Percentiles rank a stretch among this genome's conserved stretches.
phyloP scores from a whole-genome alignment of 2,113 vertebrate species.

The Conger conger region DNA sequence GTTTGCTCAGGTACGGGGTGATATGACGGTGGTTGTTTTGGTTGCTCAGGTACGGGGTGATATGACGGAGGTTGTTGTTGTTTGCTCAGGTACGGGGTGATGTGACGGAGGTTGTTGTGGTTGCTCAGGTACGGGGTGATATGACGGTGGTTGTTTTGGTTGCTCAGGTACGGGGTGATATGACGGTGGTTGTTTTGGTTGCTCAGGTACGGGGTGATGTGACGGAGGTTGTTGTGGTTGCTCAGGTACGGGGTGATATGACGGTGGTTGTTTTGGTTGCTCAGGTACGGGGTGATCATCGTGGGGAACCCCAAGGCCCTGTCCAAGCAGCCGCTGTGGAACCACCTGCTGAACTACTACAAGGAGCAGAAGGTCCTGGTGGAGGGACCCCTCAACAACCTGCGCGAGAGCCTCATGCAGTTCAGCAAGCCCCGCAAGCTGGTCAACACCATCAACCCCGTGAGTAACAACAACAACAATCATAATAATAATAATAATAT shows the following conservation, averaged over 20 bases:
- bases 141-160: not conserved
- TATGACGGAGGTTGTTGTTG: no score
- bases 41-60: slow-evolving; percentile 84
- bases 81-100: slow-evolving; percentile 84
- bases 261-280: not conserved
- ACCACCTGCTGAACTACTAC: slow-evolving; percentile 97
- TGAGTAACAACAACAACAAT: no score
- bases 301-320: slow-evolving; percentile 97
- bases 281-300: slow-evolving; percentile 94
- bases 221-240: not conserved
- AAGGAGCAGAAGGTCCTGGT: slow-evolving; percentile 98
- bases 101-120: slow-evolving; percentile 53
- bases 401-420: slow-evolving; percentile 97
- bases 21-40: slow-evolving; percentile 68
- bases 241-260: slow-evolving; percentile 92
- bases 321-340: slow-evolving; percentile 97
- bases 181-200: not conserved
- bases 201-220: slow-evolving; percentile 90
- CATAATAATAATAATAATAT: no score
- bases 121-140: slow-evolving; percentile 87
- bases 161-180: slow-evolving; percentile 89
- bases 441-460: slow-evolving; percentile 97
- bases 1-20: slow-evolving; percentile 82
- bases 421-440: slow-evolving; percentile 98
- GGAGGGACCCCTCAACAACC: slow-evolving; percentile 95